Evolutionary conservation across 1,140 invertebrate species (phyloP).

Genomic region (Drosophila azteca): DNA sequence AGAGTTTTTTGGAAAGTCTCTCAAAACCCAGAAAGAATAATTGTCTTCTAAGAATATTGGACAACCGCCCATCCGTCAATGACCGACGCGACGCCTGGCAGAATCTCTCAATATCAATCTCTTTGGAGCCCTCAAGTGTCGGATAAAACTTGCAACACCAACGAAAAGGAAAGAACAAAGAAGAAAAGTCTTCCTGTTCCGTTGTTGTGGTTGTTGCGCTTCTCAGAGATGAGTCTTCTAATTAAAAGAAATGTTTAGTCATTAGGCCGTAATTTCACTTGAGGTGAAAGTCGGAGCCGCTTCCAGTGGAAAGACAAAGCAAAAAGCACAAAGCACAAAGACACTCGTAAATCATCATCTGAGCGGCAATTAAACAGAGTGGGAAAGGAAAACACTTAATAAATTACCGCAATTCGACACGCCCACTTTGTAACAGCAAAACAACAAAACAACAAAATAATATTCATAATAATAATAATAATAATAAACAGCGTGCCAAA

Average conservation of each 20-base stretch:
- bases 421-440: conserved; percentile 53
- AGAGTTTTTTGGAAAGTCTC: background rate
- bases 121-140: conserved; percentile 50
- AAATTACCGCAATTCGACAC: conserved; percentile 58
- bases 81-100: background rate
- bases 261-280: conserved; percentile 77
- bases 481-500: conserved; percentile 5
- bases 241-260: conserved; percentile 77
- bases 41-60: conserved; percentile 12
- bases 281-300: conserved; percentile 64
- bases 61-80: conserved; percentile 34
- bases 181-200: conserved; percentile 51
- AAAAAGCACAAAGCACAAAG: conserved; percentile 30
- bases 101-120: conserved; percentile 11
- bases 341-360: conserved; percentile 54
- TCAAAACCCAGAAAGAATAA: background rate
- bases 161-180: conserved; percentile 28
- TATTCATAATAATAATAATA: too few species aligned
- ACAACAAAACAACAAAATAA: conserved; percentile 15
- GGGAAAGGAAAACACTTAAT: conserved; percentile 65
- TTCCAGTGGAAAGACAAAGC: conserved; percentile 37
- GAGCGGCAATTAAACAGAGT: conserved; percentile 60
- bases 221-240: conserved; percentile 65
- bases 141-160: conserved; percentile 54
- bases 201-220: conserved; percentile 39